Evolutionary conservation across 2,113 vertebrate genomes (phyloP).

Genomic region (Azemiops feae): DNA sequence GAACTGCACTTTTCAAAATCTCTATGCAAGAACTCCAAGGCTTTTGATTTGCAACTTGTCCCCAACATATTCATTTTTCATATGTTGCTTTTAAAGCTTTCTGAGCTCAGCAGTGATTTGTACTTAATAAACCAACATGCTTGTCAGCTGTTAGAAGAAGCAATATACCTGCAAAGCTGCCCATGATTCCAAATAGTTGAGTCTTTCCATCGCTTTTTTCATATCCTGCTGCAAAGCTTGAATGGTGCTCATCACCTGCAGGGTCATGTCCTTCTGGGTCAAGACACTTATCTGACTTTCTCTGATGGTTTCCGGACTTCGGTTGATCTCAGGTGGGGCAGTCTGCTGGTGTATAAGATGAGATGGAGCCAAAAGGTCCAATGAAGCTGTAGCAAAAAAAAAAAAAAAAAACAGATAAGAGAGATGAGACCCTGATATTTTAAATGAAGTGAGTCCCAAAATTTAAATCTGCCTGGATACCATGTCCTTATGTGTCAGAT

Average conservation of each 20-base stretch:
- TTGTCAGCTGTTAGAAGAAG: accelerated
- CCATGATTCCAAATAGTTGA: constrained; percentile 79
- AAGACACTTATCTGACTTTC: background rate
- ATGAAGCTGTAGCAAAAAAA: background rate
- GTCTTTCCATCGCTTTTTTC: constrained; percentile 77
- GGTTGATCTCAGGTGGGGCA: accelerated
- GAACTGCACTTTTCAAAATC: background rate
- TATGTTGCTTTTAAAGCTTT: background rate
- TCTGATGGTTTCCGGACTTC: accelerated
- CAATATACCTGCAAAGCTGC: constrained; percentile 67
- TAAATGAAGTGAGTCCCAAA: background rate
- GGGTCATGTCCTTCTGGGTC: constrained; percentile 65
- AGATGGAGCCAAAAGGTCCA: background rate
- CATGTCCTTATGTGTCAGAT: too few relatives aligned
- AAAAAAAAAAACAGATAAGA: accelerated
- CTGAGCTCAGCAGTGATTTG: background rate
- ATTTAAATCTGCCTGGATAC: background rate
- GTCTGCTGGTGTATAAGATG: constrained; percentile 4
- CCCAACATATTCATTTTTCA: background rate
- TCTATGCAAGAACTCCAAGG: background rate
- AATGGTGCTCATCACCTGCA: constrained; percentile 75
- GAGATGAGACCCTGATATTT: background rate
- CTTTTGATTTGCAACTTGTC: background rate
- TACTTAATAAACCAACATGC: background rate
- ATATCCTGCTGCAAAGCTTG: constrained; percentile 83